Percentiles rank a stretch among this genome's conserved stretches.
Evolutionary conservation across 1,140 invertebrate species (phyloP).

Genomic region (Cyrtorhinus lividipennis): DNA sequence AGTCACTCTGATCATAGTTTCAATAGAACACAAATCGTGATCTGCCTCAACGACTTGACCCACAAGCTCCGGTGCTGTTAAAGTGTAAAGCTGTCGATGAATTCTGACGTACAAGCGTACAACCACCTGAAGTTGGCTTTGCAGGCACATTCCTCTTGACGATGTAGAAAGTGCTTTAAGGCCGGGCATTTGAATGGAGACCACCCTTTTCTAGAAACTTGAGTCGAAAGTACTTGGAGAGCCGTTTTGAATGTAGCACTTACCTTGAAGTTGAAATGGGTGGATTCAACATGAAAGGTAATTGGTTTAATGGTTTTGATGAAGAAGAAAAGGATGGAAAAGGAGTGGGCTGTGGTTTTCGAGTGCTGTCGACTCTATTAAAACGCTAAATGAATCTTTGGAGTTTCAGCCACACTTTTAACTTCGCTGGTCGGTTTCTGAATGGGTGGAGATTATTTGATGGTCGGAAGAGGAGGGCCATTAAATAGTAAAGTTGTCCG

Average conservation of each 20-base stretch:
- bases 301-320: constrained; percentile 7
- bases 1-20: not conserved
- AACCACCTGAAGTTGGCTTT: too few species aligned
- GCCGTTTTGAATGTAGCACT: not conserved
- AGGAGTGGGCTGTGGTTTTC: not conserved
- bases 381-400: constrained; percentile 6
- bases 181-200: too few species aligned
- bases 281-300: constrained; percentile 6
- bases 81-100: too few species aligned
- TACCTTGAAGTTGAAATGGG: constrained; percentile 5
- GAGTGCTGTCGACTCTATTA: constrained; percentile 3
- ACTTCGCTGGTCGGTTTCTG: not conserved
- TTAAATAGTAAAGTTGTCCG: constrained; percentile 8
- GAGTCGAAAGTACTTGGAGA: not conserved
- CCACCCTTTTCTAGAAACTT: too few species aligned
- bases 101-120: too few species aligned
- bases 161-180: too few species aligned
- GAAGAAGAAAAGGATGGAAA: constrained; percentile 1
- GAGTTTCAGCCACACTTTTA: not conserved
- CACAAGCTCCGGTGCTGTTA: too few species aligned
- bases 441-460: not conserved
- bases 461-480: not conserved
- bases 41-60: too few species aligned
- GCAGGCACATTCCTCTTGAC: too few species aligned
- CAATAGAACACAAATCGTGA: too few species aligned